Evolutionary conservation across 2,888 invertebrate species (phyloP).

Genomic region (Zaprionus obscuricornis): DNA sequence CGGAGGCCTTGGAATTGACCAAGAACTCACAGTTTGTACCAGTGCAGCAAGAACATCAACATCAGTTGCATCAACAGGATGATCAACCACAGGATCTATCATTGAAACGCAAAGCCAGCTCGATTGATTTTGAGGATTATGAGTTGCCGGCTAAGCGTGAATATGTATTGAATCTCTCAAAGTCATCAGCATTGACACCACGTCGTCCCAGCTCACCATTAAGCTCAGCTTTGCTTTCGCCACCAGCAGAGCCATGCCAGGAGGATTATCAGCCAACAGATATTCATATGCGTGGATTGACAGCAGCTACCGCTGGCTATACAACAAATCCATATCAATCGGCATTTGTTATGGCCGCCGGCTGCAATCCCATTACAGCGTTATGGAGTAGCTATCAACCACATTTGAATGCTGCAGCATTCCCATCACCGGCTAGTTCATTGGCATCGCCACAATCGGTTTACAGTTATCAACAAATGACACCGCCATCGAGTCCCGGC

Average conservation of each 20-base stretch:
- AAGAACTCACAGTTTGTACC: conserved; percentile 46
- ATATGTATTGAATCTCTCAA: conserved; percentile 79
- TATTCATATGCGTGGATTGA: conserved; percentile 80
- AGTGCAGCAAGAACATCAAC: too few relatives aligned
- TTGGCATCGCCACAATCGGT: conserved; percentile 64
- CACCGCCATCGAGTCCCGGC: conserved; percentile 81
- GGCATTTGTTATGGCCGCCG: conserved; percentile 77
- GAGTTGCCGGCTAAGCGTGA: conserved; percentile 72
- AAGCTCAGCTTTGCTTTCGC: conserved; percentile 69
- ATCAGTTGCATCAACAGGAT: conserved; percentile 18
- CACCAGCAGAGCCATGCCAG: conserved; percentile 60
- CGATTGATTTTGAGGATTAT: conserved; percentile 58
- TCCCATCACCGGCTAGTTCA: conserved; percentile 72
- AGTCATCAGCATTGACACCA: conserved; percentile 39
- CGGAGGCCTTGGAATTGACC: conserved; percentile 69
- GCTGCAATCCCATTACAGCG: conserved; percentile 77
- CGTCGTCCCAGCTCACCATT: conserved; percentile 33
- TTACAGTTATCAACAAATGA: conserved; percentile 75
- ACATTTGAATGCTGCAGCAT: conserved; percentile 47
- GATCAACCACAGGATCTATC: conserved; percentile 82
- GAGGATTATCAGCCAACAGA: conserved; percentile 65
- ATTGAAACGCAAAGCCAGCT: conserved; percentile 77
- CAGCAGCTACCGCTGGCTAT: conserved; percentile 67
- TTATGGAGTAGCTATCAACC: conserved; percentile 78
- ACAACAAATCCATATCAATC: conserved; percentile 75